Evolutionary conservation across 2,797 vertebrate species (phyloP).

Genomic region (Molothrus ater): DNA sequence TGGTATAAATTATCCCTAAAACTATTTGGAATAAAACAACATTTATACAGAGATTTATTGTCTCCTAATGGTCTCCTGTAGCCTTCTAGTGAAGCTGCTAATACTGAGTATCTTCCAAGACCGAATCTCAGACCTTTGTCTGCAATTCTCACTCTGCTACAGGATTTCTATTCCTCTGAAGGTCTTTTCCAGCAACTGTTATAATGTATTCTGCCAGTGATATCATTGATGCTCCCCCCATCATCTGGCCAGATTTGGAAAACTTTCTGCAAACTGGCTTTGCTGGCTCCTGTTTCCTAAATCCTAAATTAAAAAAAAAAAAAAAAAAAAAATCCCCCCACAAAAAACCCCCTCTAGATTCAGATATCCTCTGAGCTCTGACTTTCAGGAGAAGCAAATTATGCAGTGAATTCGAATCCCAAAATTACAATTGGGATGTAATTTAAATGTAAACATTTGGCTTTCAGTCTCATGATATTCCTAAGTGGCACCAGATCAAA

Average conservation of each 20-base stretch:
- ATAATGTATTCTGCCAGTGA: background rate
- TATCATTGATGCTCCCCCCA: background rate
- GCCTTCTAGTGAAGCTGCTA: background rate
- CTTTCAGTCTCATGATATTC: background rate
- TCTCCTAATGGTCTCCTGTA: background rate
- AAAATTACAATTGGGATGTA: background rate
- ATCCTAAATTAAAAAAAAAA: background rate
- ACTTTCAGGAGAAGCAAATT: background rate
- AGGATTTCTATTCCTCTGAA: background rate
- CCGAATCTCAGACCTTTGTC: background rate
- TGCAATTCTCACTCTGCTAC: background rate
- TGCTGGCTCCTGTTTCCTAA: background rate
- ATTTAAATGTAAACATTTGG: conserved; percentile 13
- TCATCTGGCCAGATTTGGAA: background rate
- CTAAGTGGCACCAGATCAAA: background rate
- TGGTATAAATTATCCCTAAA: background rate
- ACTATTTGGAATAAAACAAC: background rate
- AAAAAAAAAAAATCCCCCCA: background rate
- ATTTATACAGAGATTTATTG: background rate
- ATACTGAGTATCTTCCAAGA: background rate
- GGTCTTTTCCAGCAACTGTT: background rate
- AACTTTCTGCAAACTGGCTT: background rate
- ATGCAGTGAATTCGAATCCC: background rate
- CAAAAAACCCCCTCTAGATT: background rate
- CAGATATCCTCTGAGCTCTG: background rate